Percentiles rank a stretch among this genome's conserved stretches.
phyloP scores from a whole-genome alignment of 1,140 invertebrate genomes.

The Tetragnatha versicolor region DNA sequence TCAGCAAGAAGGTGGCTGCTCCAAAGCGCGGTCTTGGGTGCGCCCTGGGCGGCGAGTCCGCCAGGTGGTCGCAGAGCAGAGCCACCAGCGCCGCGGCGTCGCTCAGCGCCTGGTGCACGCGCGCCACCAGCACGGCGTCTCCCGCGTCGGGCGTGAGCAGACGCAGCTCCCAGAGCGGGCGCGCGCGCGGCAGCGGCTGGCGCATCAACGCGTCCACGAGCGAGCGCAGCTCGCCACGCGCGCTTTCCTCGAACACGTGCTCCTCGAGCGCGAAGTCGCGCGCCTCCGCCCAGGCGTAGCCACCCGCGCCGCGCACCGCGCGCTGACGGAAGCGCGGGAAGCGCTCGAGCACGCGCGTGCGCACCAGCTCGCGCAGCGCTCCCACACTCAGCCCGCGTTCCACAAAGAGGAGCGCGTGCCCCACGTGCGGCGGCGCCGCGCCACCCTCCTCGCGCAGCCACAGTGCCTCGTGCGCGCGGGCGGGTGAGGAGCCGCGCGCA shows the following conservation, averaged over 20 bases:
- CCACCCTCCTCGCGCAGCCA: slow-evolving; percentile 68
- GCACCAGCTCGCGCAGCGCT: slow-evolving; percentile 65
- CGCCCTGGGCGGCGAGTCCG: slow-evolving; percentile 63
- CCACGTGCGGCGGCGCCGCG: slow-evolving; percentile 64
- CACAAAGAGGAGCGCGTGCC: slow-evolving; percentile 67
- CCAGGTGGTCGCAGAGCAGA: slow-evolving; percentile 67
- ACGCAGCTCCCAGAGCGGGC: slow-evolving; percentile 69
- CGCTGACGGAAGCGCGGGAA: slow-evolving; percentile 67
- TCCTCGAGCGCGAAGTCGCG: slow-evolving; percentile 67
- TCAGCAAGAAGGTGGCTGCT: slow-evolving; percentile 64
- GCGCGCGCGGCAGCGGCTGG: slow-evolving; percentile 63
- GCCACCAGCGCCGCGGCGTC: slow-evolving; percentile 69
- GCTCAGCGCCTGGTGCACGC: slow-evolving; percentile 69
- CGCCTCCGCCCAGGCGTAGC: slow-evolving; percentile 68
- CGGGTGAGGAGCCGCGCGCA: slow-evolving; percentile 61
- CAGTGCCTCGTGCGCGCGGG: slow-evolving; percentile 63
- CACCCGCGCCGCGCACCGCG: slow-evolving; percentile 64
- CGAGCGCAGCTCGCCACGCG: slow-evolving; percentile 63
- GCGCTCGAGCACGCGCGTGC: slow-evolving; percentile 65
- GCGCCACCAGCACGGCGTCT: slow-evolving; percentile 67
- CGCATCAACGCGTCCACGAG: slow-evolving; percentile 66
- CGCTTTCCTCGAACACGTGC: slow-evolving; percentile 67
- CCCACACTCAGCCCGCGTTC: slow-evolving; percentile 65
- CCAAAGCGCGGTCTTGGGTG: slow-evolving; percentile 64
- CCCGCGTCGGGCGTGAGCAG: slow-evolving; percentile 66